Evolutionary conservation across 2,797 vertebrate species (phyloP), one percentile per base, ranked within the genome.

Genomic region (Anguilla anguilla): DNA sequence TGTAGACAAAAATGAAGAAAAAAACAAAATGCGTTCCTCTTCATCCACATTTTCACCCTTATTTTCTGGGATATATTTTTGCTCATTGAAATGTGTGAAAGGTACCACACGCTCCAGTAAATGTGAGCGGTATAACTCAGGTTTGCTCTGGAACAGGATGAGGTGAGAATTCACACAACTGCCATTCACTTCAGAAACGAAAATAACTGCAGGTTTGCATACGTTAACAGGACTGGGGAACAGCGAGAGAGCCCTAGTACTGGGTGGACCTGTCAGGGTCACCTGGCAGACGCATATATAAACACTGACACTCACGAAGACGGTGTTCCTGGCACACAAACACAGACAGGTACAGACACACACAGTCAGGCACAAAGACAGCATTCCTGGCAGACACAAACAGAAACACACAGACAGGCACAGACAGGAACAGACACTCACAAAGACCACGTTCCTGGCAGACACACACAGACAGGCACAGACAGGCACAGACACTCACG

Each of bases 381-480:
- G 11, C 51, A 53, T 53, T 53, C 51, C 51, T 53, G 51, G 51
- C n/a, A 61, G 25, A 64, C 84, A n/a, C 69, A 79, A 31, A 19
- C 43, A 6, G 43, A 5, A 46, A 46, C 43, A 46, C 43, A 46
- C 43, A 46, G 43, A n/a, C n/a, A n/a, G n/a, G n/a, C n/a, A n/a
- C 0, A 61, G 28, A 83, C 85, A 83, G 39, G 9, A 6, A 83
- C 4, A 22, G 82, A 87, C 87, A 93, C 98, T 98, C 95, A 99
- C 98, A 94, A 98, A 96, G 87, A 97, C 96, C 0, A 94, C 95
- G 49, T 97, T 98, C 91, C 95, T 97, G 77, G 97, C 97, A 2
- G 96, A 46, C 43, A 17, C 10, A 22, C 35, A 35, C 77, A 85
- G 13, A 46, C 1, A 85, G 6, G 28, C 51, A 84, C 83, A 31